Conservation (phyloP, 2,113 vertebrate genomes). For the Genyomyrus donnyi region DNA sequence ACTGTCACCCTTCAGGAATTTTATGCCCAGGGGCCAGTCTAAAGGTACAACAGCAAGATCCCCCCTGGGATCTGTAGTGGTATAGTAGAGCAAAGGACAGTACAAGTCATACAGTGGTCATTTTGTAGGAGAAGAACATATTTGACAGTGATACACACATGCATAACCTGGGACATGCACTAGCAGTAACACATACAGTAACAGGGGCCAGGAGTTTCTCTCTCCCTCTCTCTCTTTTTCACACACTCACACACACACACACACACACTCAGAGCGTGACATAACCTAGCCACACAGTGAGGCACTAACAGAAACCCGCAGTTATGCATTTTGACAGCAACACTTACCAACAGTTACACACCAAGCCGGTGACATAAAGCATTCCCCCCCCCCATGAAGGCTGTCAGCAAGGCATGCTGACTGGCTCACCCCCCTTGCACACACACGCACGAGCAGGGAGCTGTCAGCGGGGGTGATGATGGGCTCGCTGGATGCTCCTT, state of each 20-base stretch:
- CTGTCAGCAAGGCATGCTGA: neutral
- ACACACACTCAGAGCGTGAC: neutral
- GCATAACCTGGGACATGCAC: neutral
- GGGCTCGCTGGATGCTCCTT: constrained; percentile 70
- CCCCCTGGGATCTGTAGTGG: neutral
- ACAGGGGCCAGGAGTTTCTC: neutral
- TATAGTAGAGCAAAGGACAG: neutral
- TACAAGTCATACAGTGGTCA: neutral
- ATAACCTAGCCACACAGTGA: neutral
- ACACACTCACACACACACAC: neutral
- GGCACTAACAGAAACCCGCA: neutral
- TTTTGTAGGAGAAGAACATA: neutral
- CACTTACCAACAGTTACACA: constrained; percentile 12
- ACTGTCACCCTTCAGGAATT: neutral
- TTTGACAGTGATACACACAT: neutral
- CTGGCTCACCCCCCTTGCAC: neutral
- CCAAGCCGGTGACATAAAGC: neutral
- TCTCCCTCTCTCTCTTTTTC: neutral
- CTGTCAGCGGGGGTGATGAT: constrained; percentile 77
- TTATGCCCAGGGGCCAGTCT: neutral
- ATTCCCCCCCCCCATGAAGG: neutral
- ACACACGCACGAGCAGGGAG: constrained; percentile 50
- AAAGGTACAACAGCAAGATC: neutral
- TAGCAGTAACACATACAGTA: neutral
- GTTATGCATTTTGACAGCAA: constrained; percentile 5